Conservation (phyloP, 2,797 vertebrate genomes). For the Hydrophis major region DNA sequence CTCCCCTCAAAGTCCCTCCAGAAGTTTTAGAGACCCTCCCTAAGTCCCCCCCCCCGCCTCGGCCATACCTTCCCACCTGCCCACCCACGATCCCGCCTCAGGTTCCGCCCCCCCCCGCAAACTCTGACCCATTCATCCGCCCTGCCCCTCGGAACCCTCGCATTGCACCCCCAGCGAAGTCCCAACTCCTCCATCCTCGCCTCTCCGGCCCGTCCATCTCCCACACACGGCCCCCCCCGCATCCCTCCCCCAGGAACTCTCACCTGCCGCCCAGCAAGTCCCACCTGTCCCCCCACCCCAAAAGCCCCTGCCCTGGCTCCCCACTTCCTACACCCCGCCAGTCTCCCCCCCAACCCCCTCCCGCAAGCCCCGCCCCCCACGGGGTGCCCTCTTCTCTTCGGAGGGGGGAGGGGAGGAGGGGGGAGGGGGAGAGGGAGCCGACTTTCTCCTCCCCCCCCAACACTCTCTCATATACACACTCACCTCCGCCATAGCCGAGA, state of each 20-base stretch:
- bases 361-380: background rate
- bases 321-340: background rate
- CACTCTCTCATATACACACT: conserved; percentile 13
- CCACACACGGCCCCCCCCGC: background rate
- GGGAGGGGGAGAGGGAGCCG: background rate
- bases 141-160: background rate
- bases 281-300: background rate
- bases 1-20: background rate
- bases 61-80: background rate
- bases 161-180: background rate
- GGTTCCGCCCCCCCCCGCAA: background rate
- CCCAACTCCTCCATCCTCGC: background rate
- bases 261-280: background rate
- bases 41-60: background rate
- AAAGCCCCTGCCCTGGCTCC: background rate
- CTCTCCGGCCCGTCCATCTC: background rate
- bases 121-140: background rate
- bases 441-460: background rate
- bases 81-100: background rate
- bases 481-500: conserved; percentile 40
- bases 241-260: background rate
- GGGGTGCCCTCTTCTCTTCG: background rate
- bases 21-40: background rate
- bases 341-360: background rate
- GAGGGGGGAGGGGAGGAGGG: background rate